These are phyloP conservation scores for Dromaius novaehollandiae DNA, from an alignment of 2,113 vertebrate species.

Conservation along the genomic window DNA sequence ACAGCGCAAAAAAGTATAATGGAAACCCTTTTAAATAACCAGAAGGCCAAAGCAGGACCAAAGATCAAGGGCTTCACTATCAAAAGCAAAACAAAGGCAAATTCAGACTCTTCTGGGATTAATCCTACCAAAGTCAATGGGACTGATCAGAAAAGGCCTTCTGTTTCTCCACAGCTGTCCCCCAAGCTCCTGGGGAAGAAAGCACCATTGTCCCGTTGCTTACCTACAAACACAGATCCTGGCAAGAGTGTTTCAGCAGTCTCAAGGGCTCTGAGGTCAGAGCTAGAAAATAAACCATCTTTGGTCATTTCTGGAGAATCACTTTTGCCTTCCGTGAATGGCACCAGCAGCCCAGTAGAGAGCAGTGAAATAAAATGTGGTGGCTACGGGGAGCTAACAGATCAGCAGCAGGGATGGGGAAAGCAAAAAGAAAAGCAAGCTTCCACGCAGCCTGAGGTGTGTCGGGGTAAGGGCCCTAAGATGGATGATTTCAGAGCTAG, in stretches of 20 bases:
- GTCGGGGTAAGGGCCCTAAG: background rate
- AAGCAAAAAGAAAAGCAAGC: background rate
- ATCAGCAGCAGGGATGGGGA: background rate
- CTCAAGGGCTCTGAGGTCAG: constrained; percentile 40
- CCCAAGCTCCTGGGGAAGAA: constrained; percentile 72
- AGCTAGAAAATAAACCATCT: constrained; percentile 34
- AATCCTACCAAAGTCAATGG: constrained; percentile 52
- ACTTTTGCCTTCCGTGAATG: background rate
- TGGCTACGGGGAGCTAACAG: background rate
- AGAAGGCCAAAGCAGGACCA: constrained; percentile 71
- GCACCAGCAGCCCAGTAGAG: background rate
- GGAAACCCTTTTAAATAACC: constrained; percentile 72
- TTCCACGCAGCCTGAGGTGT: background rate
- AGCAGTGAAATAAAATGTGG: background rate
- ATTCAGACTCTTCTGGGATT: constrained; percentile 49
- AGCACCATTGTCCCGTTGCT: background rate
- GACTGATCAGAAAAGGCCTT: constrained; percentile 67
- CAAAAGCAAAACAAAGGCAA: constrained; percentile 78
- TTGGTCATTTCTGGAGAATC: background rate
- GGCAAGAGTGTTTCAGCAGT: background rate
- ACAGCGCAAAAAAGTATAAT: constrained; percentile 61
- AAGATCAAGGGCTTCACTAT: constrained; percentile 82
- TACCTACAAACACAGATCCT: constrained; percentile 58
- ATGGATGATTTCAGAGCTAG: background rate
- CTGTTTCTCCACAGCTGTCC: constrained; percentile 68